phyloP scores from a whole-genome alignment of 2,797 vertebrate genomes.

The Chrosomus eos region DNA sequence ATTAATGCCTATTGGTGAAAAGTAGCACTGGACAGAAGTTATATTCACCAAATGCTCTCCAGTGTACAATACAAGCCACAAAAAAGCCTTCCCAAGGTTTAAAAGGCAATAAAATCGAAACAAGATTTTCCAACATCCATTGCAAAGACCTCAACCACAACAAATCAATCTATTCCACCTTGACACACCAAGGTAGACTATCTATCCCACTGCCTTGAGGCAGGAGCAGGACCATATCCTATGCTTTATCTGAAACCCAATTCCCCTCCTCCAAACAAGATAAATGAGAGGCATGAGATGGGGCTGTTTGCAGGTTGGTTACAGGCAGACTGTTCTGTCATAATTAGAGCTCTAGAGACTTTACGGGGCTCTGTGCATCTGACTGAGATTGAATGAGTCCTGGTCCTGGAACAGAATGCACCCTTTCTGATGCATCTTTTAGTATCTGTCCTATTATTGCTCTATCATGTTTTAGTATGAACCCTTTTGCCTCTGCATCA shows the following conservation, averaged over 20 bases:
- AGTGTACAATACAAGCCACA: slow-evolving; percentile 34
- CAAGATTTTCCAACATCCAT: slow-evolving; percentile 53
- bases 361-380: slow-evolving; percentile 23
- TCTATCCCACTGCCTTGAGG: slow-evolving; percentile 59
- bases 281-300: slow-evolving; percentile 60
- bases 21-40: not conserved
- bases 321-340: slow-evolving; percentile 50
- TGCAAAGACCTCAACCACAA: slow-evolving; percentile 49
- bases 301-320: slow-evolving; percentile 47
- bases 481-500: not conserved
- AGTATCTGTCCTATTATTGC: not conserved
- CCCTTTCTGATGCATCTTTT: not conserved
- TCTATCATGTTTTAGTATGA: not conserved
- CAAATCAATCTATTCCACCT: slow-evolving; percentile 59
- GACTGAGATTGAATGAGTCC: slow-evolving; percentile 38
- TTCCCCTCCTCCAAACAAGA: slow-evolving; percentile 62
- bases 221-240: slow-evolving; percentile 57
- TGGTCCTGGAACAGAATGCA: not conserved
- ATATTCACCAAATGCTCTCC: slow-evolving; percentile 10
- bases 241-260: slow-evolving; percentile 59
- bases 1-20: not conserved
- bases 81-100: slow-evolving; percentile 38
- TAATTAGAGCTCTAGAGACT: slow-evolving; percentile 47
- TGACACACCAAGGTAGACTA: slow-evolving; percentile 60
- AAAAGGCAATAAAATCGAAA: slow-evolving; percentile 48